Conservation (phyloP, 30 jellyfish, hydroid and myxozoan species). For the Hydractinia echinata region DNA sequence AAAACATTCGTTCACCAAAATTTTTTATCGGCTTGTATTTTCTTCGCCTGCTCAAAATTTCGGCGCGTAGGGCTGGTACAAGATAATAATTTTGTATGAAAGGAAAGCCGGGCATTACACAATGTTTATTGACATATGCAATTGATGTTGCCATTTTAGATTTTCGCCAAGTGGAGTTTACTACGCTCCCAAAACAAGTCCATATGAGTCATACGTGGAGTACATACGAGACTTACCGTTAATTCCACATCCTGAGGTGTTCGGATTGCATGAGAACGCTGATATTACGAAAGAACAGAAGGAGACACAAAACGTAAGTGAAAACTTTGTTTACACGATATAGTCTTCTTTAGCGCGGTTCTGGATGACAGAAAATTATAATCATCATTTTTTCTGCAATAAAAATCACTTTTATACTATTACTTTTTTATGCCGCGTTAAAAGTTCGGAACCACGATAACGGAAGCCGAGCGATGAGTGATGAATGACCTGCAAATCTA, state of each 20-base stretch:
- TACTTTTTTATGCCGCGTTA: too few species aligned
- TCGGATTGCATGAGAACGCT: conserved; percentile 97
- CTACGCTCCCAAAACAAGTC: conserved; percentile 78
- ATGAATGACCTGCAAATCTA: too few species aligned
- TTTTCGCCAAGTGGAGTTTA: conserved; percentile 96
- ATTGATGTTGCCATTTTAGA: conserved; percentile 22
- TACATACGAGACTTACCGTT: conserved; percentile 79
- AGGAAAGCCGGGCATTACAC: background rate
- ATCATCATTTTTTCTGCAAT: too few species aligned
- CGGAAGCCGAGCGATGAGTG: too few species aligned
- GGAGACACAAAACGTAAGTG: conserved; percentile 91
- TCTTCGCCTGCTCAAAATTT: background rate
- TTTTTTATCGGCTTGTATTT: too few species aligned
- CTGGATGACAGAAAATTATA: too few species aligned
- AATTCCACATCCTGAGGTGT: conserved; percentile 95
- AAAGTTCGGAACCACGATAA: too few species aligned
- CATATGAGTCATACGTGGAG: conserved; percentile 70
- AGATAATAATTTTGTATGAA: background rate
- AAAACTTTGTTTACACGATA: too few species aligned
- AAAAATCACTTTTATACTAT: too few species aligned
- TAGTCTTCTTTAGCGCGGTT: too few species aligned
- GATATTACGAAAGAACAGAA: conserved; percentile 95
- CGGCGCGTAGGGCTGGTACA: background rate
- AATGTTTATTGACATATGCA: background rate
- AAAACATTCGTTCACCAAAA: too few species aligned